Conservation (phyloP, 1,140 invertebrate species). For the Pantala flavescens region DNA sequence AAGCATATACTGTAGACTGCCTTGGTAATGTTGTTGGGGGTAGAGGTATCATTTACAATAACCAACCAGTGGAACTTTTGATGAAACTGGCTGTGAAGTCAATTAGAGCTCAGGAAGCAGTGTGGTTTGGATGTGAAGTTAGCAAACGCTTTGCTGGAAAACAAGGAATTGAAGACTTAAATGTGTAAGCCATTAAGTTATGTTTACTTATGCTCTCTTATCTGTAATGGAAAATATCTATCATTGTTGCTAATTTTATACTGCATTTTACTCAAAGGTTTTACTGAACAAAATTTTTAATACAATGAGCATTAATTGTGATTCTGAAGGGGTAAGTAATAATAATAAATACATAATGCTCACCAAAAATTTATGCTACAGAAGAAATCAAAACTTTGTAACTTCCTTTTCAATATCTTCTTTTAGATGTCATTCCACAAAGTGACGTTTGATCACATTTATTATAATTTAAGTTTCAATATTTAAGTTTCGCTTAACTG, state of each 20-base stretch:
- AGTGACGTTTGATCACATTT: too few species aligned
- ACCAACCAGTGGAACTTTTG: slow-evolving; percentile 68
- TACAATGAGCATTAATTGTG: too few species aligned
- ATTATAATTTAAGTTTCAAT: too few species aligned
- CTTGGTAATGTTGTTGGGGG: slow-evolving; percentile 77
- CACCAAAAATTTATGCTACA: too few species aligned
- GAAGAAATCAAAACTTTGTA: too few species aligned
- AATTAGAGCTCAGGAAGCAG: slow-evolving; percentile 68
- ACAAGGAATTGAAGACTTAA: slow-evolving; percentile 66
- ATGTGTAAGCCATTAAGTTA: slow-evolving; percentile 51
- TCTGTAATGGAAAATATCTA: background rate
- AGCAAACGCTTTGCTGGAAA: slow-evolving; percentile 68
- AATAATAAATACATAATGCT: too few species aligned
- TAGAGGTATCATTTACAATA: slow-evolving; percentile 67
- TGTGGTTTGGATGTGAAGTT: slow-evolving; percentile 92
- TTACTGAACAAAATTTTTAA: too few species aligned
- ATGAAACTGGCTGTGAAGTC: slow-evolving; percentile 63
- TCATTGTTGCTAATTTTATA: slow-evolving; percentile 11
- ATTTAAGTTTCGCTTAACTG: too few species aligned
- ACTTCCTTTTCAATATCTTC: too few species aligned
- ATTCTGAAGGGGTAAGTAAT: too few species aligned
- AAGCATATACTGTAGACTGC: slow-evolving; percentile 76
- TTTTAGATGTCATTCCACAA: too few species aligned
- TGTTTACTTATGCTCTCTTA: background rate
- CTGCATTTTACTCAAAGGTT: background rate